Conservation (phyloP, 2,888 invertebrate species). For the Hypercompe scribonia region DNA sequence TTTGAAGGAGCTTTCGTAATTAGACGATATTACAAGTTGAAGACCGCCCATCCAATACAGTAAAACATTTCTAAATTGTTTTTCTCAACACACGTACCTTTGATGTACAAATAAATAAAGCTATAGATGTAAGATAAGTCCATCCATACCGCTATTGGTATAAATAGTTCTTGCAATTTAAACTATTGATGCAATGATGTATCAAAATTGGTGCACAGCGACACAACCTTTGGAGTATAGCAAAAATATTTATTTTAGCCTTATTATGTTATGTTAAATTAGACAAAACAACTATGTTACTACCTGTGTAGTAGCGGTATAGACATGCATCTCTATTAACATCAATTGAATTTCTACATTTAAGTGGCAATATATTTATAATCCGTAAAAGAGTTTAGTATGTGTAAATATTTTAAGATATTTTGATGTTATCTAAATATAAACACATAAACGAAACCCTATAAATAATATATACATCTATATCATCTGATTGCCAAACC, state of each 20-base stretch:
- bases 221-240: too few relatives aligned
- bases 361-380: background rate
- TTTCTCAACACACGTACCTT: background rate
- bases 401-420: background rate
- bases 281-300: too few relatives aligned
- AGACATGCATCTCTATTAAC: too few relatives aligned
- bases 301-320: too few relatives aligned
- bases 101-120: background rate
- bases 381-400: background rate
- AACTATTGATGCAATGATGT: too few relatives aligned
- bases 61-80: background rate
- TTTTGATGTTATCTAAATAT: background rate
- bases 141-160: background rate
- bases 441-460: background rate
- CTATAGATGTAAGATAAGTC: background rate
- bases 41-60: background rate
- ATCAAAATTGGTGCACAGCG: too few relatives aligned
- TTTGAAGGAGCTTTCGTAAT: slow-evolving; percentile 47
- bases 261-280: too few relatives aligned
- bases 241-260: too few relatives aligned
- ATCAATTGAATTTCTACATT: too few relatives aligned
- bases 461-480: background rate
- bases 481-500: background rate
- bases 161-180: too few relatives aligned
- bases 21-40: slow-evolving; percentile 14